phyloP scores from a whole-genome alignment of 2,888 invertebrate genomes.

The Pterostichus madidus region DNA sequence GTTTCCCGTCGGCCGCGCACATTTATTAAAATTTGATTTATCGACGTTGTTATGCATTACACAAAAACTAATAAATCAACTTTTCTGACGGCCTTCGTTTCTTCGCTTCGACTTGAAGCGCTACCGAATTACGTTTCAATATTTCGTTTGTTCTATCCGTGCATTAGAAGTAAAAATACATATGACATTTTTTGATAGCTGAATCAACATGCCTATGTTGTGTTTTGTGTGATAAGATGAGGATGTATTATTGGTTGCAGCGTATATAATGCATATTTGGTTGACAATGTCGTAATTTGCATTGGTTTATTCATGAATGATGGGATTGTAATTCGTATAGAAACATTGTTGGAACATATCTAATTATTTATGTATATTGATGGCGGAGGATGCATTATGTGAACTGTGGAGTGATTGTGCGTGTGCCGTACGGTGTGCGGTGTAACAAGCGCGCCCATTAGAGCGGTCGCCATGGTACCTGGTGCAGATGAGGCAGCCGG shows the following conservation, averaged over 20 bases:
- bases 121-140: constrained; percentile 60
- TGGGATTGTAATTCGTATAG: constrained; percentile 31
- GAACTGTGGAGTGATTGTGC: constrained; percentile 3
- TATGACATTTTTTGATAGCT: neutral
- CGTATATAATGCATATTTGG: neutral
- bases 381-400: neutral
- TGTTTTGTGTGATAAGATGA: constrained; percentile 1
- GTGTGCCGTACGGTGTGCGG: neutral
- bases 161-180: neutral
- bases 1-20: constrained; percentile 59
- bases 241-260: neutral
- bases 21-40: constrained; percentile 67
- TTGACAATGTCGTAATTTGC: constrained; percentile 41
- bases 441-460: constrained; percentile 59
- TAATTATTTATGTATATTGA: constrained; percentile 49
- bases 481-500: constrained; percentile 46
- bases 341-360: constrained; percentile 33
- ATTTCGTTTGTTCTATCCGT: constrained; percentile 42
- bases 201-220: neutral
- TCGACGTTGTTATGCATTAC: constrained; percentile 66
- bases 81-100: constrained; percentile 60
- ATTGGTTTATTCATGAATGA: constrained; percentile 17
- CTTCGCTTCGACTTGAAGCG: constrained; percentile 45
- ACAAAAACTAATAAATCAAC: constrained; percentile 66
- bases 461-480: constrained; percentile 57